A percentile compares a stretch with the other conserved stretches of the same genome.
Evolutionary conservation across 2,113 vertebrate species (phyloP).

Genomic region (Eleginops maclovinus): DNA sequence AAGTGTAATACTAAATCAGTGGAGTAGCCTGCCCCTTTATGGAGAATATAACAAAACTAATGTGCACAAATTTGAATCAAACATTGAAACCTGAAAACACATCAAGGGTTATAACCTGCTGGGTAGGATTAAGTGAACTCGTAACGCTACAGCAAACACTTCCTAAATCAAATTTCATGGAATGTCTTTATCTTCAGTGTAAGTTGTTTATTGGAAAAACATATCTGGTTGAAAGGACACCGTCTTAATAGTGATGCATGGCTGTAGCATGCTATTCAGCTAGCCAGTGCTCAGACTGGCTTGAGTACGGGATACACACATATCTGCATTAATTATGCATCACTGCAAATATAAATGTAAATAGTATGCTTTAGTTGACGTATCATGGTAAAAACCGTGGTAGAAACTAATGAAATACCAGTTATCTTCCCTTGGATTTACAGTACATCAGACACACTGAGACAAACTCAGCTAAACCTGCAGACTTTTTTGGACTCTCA

Average conservation of each 20-base stretch:
- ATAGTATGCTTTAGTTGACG: not conserved
- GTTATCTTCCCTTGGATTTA: not conserved
- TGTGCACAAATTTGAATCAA: not conserved
- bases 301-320: not conserved
- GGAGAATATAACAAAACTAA: not conserved
- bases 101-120: not conserved
- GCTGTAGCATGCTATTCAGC: not conserved
- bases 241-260: not conserved
- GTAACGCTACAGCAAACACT: not conserved
- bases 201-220: too few relatives aligned
- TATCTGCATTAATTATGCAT: not conserved
- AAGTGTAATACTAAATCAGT: not conserved
- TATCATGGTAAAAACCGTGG: not conserved
- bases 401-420: not conserved
- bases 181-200: not conserved
- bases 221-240: not conserved
- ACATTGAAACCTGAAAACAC: not conserved
- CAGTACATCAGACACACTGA: conserved; percentile 10
- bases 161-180: not conserved
- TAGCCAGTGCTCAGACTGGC: not conserved
- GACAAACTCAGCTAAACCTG: conserved; percentile 20
- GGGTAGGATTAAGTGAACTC: not conserved
- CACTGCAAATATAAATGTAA: not conserved
- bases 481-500: conserved; percentile 11
- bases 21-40: not conserved